Evolutionary conservation across 2,888 invertebrate species (phyloP).

Genomic region (Brachypterus glaber): DNA sequence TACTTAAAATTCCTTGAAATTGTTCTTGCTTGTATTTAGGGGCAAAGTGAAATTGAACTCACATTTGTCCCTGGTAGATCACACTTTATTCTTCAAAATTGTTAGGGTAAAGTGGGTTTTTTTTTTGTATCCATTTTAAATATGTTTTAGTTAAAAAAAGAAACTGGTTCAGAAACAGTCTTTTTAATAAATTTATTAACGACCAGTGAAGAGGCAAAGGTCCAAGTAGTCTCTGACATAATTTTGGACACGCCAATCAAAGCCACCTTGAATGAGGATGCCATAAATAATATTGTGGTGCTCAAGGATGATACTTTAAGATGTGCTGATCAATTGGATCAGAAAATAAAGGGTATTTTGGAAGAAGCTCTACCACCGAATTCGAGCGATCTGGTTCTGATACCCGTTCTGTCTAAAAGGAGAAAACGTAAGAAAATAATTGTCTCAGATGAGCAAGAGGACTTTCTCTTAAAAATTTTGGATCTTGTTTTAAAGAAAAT

Average conservation of each 20-base stretch:
- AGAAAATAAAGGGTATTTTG: slow-evolving; percentile 26
- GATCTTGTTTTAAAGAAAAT: too few relatives aligned
- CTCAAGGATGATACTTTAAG: slow-evolving; percentile 35
- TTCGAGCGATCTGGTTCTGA: slow-evolving; percentile 22
- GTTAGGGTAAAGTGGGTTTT: too few relatives aligned
- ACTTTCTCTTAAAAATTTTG: too few relatives aligned
- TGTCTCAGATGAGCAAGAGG: too few relatives aligned
- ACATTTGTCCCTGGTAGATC: too few relatives aligned
- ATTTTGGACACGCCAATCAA: slow-evolving; percentile 44
- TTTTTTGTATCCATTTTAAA: too few relatives aligned
- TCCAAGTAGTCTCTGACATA: slow-evolving; percentile 49
- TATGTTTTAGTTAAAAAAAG: slow-evolving; percentile 35
- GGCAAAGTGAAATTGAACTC: too few relatives aligned
- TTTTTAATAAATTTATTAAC: slow-evolving; percentile 47
- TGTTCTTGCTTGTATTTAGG: too few relatives aligned
- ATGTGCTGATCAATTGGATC: slow-evolving; percentile 25
- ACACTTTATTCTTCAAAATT: too few relatives aligned
- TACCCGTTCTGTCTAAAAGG: slow-evolving; percentile 26
- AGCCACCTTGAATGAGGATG: slow-evolving; percentile 35
- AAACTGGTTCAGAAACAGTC: slow-evolving; percentile 45
- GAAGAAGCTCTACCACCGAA: slow-evolving; percentile 22
- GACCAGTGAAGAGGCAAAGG: slow-evolving; percentile 49
- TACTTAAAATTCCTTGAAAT: too few relatives aligned
- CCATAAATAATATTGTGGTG: slow-evolving; percentile 33
- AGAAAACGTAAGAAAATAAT: slow-evolving; percentile 19